phyloP scores from a whole-genome alignment of 1,140 invertebrate genomes.

The Zaprionus taronus region DNA sequence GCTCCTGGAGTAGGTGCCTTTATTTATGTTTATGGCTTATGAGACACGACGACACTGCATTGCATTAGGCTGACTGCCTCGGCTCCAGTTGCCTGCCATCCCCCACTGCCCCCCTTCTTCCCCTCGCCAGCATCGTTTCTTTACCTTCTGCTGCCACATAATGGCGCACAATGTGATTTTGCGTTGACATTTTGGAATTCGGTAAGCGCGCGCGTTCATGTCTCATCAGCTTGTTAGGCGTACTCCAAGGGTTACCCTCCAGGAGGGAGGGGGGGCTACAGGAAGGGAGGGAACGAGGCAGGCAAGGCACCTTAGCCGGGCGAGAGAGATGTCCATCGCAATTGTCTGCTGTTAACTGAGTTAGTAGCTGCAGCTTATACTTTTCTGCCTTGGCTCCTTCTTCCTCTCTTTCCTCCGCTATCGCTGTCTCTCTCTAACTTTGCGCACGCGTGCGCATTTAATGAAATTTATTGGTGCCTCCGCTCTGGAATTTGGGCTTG shows the following conservation, averaged over 20 bases:
- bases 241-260: not conserved
- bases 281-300: not conserved
- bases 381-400: constrained; percentile 17
- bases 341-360: constrained; percentile 76
- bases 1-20: constrained; percentile 68
- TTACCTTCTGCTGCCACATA: constrained; percentile 63
- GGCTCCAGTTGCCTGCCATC: constrained; percentile 2
- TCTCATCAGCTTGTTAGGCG: constrained; percentile 83
- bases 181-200: constrained; percentile 83
- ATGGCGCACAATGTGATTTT: constrained; percentile 84
- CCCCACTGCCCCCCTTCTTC: not conserved
- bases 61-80: constrained; percentile 60
- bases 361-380: constrained; percentile 67
- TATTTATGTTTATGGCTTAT: constrained; percentile 83
- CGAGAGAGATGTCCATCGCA: constrained; percentile 75
- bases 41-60: constrained; percentile 76
- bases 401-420: not conserved
- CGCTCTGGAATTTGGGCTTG: constrained; percentile 80
- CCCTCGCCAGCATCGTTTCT: constrained; percentile 3
- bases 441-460: constrained; percentile 82
- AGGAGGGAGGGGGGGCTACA: not conserved
- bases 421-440: constrained; percentile 47
- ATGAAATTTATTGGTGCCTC: constrained; percentile 81
- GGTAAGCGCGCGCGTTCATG: constrained; percentile 82
- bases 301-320: constrained; percentile 5